A percentile compares a stretch with the other conserved stretches of the same genome.
These are phyloP conservation scores for Volucella bombylans DNA, from an alignment of 2,888 invertebrate genomes.

Conservation along the genomic window DNA sequence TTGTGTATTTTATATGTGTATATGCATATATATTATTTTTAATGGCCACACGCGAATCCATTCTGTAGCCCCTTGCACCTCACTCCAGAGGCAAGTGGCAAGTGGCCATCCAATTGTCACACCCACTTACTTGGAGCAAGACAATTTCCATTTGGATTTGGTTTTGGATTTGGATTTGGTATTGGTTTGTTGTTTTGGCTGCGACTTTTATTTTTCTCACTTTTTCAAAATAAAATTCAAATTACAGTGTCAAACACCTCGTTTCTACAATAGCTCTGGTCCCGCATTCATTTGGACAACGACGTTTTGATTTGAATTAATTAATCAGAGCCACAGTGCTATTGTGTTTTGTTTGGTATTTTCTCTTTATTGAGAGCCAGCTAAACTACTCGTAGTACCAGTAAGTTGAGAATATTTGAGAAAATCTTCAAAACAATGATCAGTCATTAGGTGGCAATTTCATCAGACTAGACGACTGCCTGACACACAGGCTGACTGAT, in stretches of 20 bases:
- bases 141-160: slow-evolving; percentile 34
- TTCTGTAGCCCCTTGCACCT: not conserved
- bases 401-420: not conserved
- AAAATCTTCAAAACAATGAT: slow-evolving; percentile 22
- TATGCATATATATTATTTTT: not conserved
- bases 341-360: not conserved
- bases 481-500: slow-evolving; percentile 17
- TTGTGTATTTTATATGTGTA: not conserved
- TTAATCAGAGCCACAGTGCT: not conserved
- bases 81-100: not conserved
- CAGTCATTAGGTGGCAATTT: slow-evolving; percentile 12
- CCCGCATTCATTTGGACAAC: slow-evolving; percentile 17
- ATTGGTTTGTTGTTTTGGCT: not conserved
- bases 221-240: slow-evolving; percentile 58
- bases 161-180: not conserved
- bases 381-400: slow-evolving; percentile 38
- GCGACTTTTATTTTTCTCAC: slow-evolving; percentile 5
- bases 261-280: not conserved
- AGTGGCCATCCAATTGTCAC: slow-evolving; percentile 29
- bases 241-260: slow-evolving; percentile 69
- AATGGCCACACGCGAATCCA: slow-evolving; percentile 56
- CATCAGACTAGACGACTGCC: slow-evolving; percentile 22
- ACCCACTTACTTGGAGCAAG: slow-evolving; percentile 49
- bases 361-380: slow-evolving; percentile 2
- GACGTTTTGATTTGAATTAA: slow-evolving; percentile 43